Percentiles rank a stretch among this genome's conserved stretches.
These are phyloP conservation scores for Yponomeuta evonymella DNA, from an alignment of 2,888 invertebrate genomes.

Conservation along the genomic window DNA sequence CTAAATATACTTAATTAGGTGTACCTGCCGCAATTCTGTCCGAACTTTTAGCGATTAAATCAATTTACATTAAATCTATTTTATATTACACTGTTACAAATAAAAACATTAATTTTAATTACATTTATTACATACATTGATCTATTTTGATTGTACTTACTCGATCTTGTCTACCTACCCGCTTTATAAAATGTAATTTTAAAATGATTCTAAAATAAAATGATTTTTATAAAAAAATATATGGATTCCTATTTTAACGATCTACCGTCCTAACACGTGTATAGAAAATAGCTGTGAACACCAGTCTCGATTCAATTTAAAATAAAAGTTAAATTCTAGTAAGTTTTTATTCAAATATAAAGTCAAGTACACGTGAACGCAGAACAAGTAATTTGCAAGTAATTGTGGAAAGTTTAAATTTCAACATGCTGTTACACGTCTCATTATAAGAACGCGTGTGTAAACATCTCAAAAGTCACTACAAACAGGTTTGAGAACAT, in stretches of 20 bases:
- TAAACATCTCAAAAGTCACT: conserved; percentile 3
- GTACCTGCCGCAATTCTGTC: conserved; percentile 37
- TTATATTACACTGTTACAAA: conserved; percentile 56
- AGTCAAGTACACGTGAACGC: not conserved
- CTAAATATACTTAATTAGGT: conserved; percentile 35
- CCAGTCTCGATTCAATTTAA: conserved; percentile 4
- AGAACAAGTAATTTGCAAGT: not conserved
- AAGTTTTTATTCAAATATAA: conserved; percentile 11
- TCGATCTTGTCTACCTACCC: conserved; percentile 43
- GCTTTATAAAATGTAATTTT: conserved; percentile 55
- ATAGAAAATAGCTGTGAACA: not conserved
- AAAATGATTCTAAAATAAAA: conserved; percentile 64
- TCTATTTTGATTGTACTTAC: conserved; percentile 61
- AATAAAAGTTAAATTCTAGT: conserved; percentile 14
- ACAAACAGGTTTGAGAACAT: conserved; percentile 6
- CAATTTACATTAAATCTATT: conserved; percentile 63
- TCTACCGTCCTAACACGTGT: not conserved
- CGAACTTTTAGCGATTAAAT: conserved; percentile 45
- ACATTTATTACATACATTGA: conserved; percentile 53
- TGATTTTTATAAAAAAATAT: conserved; percentile 41
- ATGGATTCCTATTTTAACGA: conserved; percentile 14
- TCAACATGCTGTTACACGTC: not conserved
- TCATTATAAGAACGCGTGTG: conserved; percentile 6
- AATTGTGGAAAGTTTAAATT: not conserved
- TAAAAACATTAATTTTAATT: conserved; percentile 57